Base-by-base conservation (phyloP, 2,797 vertebrate species). In the Intellagama lesueurii region DNA sequence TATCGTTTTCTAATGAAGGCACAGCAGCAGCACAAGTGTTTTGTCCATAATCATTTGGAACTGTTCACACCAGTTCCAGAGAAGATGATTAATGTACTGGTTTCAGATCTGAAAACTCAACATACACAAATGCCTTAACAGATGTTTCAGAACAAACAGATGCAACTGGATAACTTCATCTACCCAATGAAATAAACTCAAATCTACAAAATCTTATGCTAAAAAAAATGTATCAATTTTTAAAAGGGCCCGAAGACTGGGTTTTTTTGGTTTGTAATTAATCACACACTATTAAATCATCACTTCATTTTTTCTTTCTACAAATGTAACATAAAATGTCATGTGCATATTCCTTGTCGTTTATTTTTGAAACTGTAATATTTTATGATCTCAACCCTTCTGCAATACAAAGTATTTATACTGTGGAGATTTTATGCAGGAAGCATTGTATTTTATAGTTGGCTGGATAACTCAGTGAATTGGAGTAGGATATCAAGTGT, bases 31-130 rank as follows among this genome's bases (percentile, higher is more conserved):
- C 52, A 56, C 52, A 56, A 56, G 8, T 56, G 52, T 56, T 56
- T 56, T 40, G 2, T 56, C 14, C 52, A 56, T 7, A 56, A 14
- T 56, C 52, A 56, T 56, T 56, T 56, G 52, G 52, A 56, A 9
- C 52, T 8, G 52, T 56, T 30, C 30, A 3, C 17, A 88, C 56
- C 69, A 90, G 84, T 0, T 2, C 87, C 88, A 44, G 80, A 60
- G 79, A 47, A 92, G 89, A 19, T 32, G 28, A 91, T 87, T 85
- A 91, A 8, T 0, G n/a, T 80, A 75, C 12, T 88, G 93, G 82
- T 6, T 7, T 35, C 14, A 73, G 7, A 16, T 77, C 1, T 84
- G 76, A 87, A 70, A 83, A 91, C 30, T 19, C 69, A 91, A 91
- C 93, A 87, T 5, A 81, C 0, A 70, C 22, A 73, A 89, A 12